Conservation (phyloP, 2,113 vertebrate genomes). For the Peromyscus polionotus region DNA sequence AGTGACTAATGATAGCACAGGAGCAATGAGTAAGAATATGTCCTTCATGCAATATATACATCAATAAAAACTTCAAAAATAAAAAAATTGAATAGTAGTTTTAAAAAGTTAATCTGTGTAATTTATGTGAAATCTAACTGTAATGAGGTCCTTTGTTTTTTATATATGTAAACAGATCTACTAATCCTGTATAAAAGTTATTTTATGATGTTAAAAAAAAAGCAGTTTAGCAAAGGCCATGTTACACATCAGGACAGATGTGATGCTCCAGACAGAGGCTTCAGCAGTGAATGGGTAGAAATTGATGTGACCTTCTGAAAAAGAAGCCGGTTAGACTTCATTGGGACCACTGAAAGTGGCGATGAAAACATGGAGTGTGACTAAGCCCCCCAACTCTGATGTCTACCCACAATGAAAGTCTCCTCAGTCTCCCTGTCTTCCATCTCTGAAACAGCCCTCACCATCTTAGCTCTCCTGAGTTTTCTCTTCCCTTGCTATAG, state of each 20-base stretch:
- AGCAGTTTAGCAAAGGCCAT: neutral
- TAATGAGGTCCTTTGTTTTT: slow-evolving; percentile 82
- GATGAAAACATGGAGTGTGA: neutral
- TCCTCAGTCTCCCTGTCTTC: neutral
- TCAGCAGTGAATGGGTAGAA: neutral
- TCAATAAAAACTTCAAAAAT: neutral
- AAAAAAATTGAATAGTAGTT: slow-evolving; percentile 75
- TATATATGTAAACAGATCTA: slow-evolving; percentile 88
- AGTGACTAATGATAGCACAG: too few relatives aligned
- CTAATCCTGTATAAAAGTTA: slow-evolving; percentile 89
- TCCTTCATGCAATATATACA: neutral
- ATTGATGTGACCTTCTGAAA: neutral
- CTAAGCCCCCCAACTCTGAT: neutral
- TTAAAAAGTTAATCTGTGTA: slow-evolving; percentile 74
- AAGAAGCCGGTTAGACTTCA: neutral
- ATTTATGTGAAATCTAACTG: slow-evolving; percentile 80
- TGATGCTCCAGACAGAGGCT: neutral
- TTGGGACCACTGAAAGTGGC: neutral
- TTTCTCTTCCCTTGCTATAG: neutral
- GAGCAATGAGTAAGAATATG: neutral
- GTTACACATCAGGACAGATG: neutral
- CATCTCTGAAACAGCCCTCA: neutral
- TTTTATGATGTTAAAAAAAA: slow-evolving; percentile 84
- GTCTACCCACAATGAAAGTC: neutral
- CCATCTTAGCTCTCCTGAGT: neutral